Evolutionary conservation across 2,888 invertebrate species (phyloP).

Genomic region (Nomada ruficornis): DNA sequence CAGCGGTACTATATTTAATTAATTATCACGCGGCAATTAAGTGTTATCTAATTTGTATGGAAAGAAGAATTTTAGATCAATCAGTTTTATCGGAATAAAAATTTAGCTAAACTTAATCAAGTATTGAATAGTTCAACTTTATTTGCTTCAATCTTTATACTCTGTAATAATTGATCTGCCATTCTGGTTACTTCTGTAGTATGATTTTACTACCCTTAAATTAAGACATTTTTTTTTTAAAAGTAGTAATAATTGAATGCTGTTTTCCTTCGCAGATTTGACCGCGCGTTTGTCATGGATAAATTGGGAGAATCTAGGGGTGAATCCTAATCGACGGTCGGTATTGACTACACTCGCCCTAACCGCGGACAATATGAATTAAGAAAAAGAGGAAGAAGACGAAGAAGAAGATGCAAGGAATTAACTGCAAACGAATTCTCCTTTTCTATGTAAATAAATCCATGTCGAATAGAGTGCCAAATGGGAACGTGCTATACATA

Average conservation of each 20-base stretch:
- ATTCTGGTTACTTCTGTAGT: too few relatives aligned
- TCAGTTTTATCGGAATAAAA: too few relatives aligned
- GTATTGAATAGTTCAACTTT: too few relatives aligned
- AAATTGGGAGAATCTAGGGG: slow-evolving; percentile 99
- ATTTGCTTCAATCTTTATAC: too few relatives aligned
- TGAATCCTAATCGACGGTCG: slow-evolving; percentile 94
- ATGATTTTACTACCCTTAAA: too few relatives aligned
- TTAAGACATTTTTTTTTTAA: neutral
- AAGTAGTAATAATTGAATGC: neutral
- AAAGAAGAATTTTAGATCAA: too few relatives aligned
- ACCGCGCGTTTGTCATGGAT: slow-evolving; percentile 99
- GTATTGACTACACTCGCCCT: slow-evolving; percentile 92
- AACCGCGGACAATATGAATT: slow-evolving; percentile 88
- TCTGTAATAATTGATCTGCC: too few relatives aligned
- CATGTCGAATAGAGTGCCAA: slow-evolving; percentile 53
- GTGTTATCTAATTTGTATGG: too few relatives aligned
- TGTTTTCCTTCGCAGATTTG: slow-evolving; percentile 89
- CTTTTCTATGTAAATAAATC: slow-evolving; percentile 76
- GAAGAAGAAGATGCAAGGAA: neutral
- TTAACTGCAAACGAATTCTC: slow-evolving; percentile 19
- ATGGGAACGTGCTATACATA: slow-evolving; percentile 45
- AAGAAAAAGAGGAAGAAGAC: slow-evolving; percentile 22
- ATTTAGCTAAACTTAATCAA: too few relatives aligned
- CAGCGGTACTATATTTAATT: slow-evolving; percentile 88
- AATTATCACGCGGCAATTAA: too few relatives aligned